Percentiles rank a stretch among this genome's conserved stretches.
These are phyloP conservation scores for Pristionchus japonicus DNA, from an alignment of 2,888 invertebrate species.

Conservation along the genomic window DNA sequence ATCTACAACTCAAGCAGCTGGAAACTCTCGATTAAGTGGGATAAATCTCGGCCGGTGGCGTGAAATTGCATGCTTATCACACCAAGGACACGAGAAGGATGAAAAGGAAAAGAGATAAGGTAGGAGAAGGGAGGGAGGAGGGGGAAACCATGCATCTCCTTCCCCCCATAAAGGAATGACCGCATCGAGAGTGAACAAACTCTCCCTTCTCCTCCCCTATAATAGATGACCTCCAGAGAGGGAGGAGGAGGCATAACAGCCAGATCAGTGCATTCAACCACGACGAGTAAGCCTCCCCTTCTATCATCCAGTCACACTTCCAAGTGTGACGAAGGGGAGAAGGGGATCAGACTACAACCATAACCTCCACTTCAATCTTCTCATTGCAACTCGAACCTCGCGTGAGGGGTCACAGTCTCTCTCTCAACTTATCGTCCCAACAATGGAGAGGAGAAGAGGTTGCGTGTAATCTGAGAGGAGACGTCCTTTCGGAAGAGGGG, in stretches of 20 bases:
- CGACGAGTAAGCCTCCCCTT: not conserved
- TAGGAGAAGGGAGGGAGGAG: not conserved
- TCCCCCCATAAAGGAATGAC: not conserved
- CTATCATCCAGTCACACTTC: not conserved
- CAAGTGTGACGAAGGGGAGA: not conserved
- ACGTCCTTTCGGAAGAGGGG: not conserved
- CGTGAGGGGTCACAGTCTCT: not conserved
- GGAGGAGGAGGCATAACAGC: not conserved
- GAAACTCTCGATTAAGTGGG: not conserved
- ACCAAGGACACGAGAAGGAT: not conserved
- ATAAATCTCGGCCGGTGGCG: not conserved
- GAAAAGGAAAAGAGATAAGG: not conserved
- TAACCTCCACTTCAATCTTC: not conserved
- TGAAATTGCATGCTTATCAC: conserved; percentile 8
- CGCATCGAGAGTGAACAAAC: conserved; percentile 29
- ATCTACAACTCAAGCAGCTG: not conserved
- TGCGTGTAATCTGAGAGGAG: conserved; percentile 2
- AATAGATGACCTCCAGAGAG: conserved; percentile 6
- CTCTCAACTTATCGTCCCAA: not conserved
- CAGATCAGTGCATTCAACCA: not conserved
- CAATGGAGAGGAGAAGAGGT: conserved; percentile 15
- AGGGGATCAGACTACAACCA: not conserved
- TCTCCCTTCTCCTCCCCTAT: not conserved
- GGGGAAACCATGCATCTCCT: not conserved
- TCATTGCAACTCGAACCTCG: conserved; percentile 1